Evolutionary conservation across 2,888 invertebrate genomes (phyloP).

Genomic region (Spilosoma lubricipeda): DNA sequence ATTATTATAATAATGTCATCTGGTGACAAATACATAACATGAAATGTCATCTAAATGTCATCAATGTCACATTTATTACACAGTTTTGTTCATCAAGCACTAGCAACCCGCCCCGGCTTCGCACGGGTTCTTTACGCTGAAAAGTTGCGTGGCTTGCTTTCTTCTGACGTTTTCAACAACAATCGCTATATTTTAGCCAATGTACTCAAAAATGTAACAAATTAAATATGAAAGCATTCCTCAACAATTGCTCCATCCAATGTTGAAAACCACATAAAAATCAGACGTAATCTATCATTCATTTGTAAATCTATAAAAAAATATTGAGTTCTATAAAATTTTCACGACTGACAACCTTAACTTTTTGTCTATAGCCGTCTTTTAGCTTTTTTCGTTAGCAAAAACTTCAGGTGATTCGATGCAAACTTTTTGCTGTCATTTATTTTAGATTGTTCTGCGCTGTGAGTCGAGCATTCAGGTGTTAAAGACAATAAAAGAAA

Average conservation of each 20-base stretch:
- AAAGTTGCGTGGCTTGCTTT: too few relatives aligned
- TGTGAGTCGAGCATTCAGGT: conserved; percentile 20
- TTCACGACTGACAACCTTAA: background rate
- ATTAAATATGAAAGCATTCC: too few relatives aligned
- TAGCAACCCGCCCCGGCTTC: too few relatives aligned
- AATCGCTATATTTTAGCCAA: too few relatives aligned
- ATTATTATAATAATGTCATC: background rate
- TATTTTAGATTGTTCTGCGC: conserved; percentile 28
- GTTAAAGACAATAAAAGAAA: conserved; percentile 10
- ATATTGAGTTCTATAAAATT: background rate
- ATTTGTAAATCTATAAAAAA: background rate
- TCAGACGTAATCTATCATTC: background rate
- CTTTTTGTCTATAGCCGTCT: conserved; percentile 6
- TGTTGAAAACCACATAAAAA: too few relatives aligned
- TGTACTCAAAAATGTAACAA: too few relatives aligned
- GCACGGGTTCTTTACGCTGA: too few relatives aligned
- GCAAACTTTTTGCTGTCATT: conserved; percentile 39
- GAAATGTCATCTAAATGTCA: conserved; percentile 3
- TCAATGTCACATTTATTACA: background rate
- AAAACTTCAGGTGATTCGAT: conserved; percentile 38
- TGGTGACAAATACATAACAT: background rate
- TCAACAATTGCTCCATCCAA: too few relatives aligned
- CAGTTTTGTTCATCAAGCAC: background rate
- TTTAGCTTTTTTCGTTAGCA: conserved; percentile 24
- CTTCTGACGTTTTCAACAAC: too few relatives aligned